These are phyloP conservation scores for Pica pica DNA, from an alignment of 2,113 vertebrate species.

Conservation along the genomic window DNA sequence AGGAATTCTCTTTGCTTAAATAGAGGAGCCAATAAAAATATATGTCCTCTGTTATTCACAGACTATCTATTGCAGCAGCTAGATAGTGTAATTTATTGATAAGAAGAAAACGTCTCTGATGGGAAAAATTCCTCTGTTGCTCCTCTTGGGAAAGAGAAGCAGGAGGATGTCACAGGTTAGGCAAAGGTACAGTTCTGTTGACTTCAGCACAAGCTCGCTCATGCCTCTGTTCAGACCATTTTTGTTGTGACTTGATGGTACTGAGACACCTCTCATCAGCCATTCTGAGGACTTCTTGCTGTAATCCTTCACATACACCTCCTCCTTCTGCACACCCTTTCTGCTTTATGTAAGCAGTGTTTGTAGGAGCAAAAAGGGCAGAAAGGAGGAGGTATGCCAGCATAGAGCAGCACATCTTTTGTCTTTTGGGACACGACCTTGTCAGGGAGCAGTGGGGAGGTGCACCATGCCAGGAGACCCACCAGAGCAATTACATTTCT, in stretches of 20 bases:
- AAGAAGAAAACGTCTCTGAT: not conserved
- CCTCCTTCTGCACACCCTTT: not conserved
- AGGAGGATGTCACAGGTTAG: not conserved
- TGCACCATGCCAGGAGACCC: rapidly evolving
- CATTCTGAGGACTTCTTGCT: not conserved
- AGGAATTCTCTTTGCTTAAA: not conserved
- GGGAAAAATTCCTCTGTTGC: not conserved
- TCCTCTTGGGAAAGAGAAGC: not conserved
- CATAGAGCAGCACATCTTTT: not conserved
- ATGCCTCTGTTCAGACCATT: not conserved
- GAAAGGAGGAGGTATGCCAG: not conserved
- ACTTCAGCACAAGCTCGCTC: not conserved
- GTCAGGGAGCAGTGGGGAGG: not conserved
- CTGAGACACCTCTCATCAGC: not conserved
- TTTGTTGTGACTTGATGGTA: not conserved
- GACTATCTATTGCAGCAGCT: not conserved
- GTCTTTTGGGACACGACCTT: not conserved
- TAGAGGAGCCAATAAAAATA: not conserved
- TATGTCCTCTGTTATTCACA: not conserved
- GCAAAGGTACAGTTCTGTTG: not conserved
- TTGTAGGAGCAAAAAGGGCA: not conserved
- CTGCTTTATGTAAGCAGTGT: not conserved
- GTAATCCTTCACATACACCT: not conserved
- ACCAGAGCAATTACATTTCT: rapidly evolving
- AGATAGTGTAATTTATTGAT: not conserved